Evolutionary conservation across 64 coral and sea anemone species (phyloP).

Genomic region (Pachyseris speciosa): DNA sequence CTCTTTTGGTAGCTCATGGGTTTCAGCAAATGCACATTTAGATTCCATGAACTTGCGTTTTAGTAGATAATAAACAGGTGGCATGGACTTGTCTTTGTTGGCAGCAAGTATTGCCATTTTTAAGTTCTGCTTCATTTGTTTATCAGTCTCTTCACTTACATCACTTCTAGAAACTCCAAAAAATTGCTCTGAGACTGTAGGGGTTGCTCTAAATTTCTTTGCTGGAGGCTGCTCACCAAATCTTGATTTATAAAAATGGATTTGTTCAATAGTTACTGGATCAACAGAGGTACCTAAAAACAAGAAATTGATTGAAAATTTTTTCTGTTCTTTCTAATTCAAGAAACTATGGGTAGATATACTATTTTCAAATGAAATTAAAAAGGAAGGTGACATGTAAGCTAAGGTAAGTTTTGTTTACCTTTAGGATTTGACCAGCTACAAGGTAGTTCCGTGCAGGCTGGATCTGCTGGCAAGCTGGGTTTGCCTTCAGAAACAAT

Average conservation of each 20-base stretch:
- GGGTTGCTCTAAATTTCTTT: conserved; percentile 63
- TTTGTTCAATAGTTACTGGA: conserved; percentile 59
- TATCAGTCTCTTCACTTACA: neutral
- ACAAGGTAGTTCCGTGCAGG: conserved; percentile 58
- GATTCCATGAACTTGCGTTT: conserved; percentile 27
- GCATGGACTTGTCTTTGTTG: conserved; percentile 28
- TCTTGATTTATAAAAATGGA: conserved; percentile 66
- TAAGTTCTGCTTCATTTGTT: conserved; percentile 51
- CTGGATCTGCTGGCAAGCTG: conserved; percentile 32
- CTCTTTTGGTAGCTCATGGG: conserved; percentile 53
- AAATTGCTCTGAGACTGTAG: conserved; percentile 41
- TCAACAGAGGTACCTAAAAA: conserved; percentile 45
- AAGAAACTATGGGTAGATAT: conserved; percentile 19
- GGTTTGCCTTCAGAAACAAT: conserved; percentile 55
- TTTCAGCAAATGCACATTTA: conserved; percentile 35
- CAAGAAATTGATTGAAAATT: neutral
- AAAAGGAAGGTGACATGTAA: neutral
- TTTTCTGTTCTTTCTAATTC: neutral
- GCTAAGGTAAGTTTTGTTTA: conserved; percentile 31
- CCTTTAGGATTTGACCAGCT: conserved; percentile 62
- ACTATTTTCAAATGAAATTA: neutral
- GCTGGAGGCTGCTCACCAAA: conserved; percentile 62
- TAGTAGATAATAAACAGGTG: conserved; percentile 49
- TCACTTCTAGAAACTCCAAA: conserved; percentile 32
- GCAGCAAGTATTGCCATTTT: conserved; percentile 37